Evolutionary conservation across 2,797 vertebrate genomes (phyloP), one percentile per base, ranked within the genome.

Genomic region (Syngnathus rostellatus): DNA sequence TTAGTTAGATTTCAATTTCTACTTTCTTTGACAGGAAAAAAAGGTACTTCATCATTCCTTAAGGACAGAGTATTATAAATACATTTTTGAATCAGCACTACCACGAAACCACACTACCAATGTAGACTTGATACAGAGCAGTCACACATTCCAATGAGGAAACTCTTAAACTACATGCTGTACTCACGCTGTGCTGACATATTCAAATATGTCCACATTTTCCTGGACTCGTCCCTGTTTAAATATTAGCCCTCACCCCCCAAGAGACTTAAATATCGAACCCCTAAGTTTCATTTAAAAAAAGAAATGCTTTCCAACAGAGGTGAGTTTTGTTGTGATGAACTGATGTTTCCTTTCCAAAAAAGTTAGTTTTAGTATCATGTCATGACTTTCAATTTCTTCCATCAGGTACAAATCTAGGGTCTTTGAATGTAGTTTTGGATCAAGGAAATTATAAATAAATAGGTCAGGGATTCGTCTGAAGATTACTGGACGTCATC

Each of bases 181-280:
- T 37, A 57, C 17, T 14, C 17, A 39, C 45, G 21, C 60, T 46
- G 60, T 25, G 21, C 43, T 62, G 60, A 5, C n/a, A 46, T 25
- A 16, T 45, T 62, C 41, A 46, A 62, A 62, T 58, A 58, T 16
- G 12, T 62, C 21, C 60, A 62, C n/a, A 6, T 43, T 62, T 62
- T 21, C 39, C 40, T 62, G 59, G 59, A 62, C 8, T 62, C 40
- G 11, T 21, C 40, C 21, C 40, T 45, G 39, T 43, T 62, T 43
- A 62, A 45, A 43, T 62, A 62, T 62, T 62, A 62, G 60, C 25
- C 60, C 21, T 25, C 40, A 17, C 60, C 16, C 12, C 41, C 39
- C 41, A 46, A 45, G 21, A 25, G 60, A 25, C 60, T 23, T 61
- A 21, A 38, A 41, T 41, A 41, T 61, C 41, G 40, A 62, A 58